A percentile compares a stretch with the other conserved stretches of the same genome.
Evolutionary conservation across 2,113 vertebrate genomes (phyloP).

Genomic region (Microcebus griseorufus): DNA sequence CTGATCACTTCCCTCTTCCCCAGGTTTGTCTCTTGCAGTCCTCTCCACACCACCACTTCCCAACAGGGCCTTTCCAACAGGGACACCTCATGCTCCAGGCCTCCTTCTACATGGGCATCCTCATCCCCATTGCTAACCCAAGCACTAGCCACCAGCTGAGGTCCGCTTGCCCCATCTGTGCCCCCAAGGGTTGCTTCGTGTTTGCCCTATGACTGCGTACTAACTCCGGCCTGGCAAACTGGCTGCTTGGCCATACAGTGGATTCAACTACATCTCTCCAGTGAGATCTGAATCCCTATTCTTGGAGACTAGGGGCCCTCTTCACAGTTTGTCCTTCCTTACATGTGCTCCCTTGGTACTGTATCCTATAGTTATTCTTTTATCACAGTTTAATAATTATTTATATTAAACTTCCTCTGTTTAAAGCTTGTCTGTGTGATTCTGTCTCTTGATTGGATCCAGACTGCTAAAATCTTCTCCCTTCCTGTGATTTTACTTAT

Average conservation of each 20-base stretch:
- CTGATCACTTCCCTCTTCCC: no score
- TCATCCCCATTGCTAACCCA: background rate
- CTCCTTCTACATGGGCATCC: accelerated
- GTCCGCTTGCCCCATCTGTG: background rate
- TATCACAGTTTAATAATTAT: background rate
- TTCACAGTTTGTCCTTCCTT: background rate
- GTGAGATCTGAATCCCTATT: background rate
- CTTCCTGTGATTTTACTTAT: background rate
- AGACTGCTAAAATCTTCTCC: background rate
- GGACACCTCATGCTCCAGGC: background rate
- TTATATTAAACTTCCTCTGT: background rate
- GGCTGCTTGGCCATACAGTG: background rate
- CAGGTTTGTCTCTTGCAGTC: background rate
- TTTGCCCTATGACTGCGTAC: background rate
- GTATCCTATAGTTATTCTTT: background rate
- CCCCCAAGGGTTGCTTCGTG: background rate
- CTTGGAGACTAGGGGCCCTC: background rate
- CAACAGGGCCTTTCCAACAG: background rate
- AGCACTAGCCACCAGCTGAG: background rate
- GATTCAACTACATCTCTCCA: background rate
- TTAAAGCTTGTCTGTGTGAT: background rate
- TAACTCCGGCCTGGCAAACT: background rate
- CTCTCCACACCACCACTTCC: background rate
- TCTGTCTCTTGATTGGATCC: background rate
- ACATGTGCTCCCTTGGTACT: background rate